Conservation (phyloP, 2,113 vertebrate species). For the Monarcha castaneiventris region DNA sequence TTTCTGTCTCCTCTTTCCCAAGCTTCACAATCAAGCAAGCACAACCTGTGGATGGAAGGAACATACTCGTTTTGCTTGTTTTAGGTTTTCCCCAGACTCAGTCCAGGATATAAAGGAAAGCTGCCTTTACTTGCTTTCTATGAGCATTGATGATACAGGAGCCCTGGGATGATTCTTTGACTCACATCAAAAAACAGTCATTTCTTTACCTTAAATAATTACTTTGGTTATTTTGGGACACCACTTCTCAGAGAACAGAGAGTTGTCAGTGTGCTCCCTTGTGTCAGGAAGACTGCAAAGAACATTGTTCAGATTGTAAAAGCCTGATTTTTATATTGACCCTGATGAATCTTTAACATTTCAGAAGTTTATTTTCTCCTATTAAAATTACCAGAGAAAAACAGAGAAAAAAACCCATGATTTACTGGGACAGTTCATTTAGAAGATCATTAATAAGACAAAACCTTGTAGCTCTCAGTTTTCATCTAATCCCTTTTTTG, state of each 20-base stretch:
- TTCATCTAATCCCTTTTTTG: not conserved
- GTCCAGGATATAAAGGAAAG: not conserved
- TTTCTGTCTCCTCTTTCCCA: not conserved
- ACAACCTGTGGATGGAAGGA: not conserved
- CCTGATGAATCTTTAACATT: not conserved
- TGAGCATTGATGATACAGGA: not conserved
- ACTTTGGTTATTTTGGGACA: not conserved
- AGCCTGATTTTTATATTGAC: not conserved
- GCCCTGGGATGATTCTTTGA: not conserved
- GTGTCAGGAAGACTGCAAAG: not conserved
- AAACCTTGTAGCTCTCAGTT: not conserved
- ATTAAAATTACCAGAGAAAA: not conserved
- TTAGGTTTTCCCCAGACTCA: not conserved
- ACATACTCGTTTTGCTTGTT: accelerated
- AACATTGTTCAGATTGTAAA: not conserved
- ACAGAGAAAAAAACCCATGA: not conserved
- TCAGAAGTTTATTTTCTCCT: not conserved
- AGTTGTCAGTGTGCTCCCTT: not conserved
- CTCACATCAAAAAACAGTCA: not conserved
- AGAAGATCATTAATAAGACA: not conserved
- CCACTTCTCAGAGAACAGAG: not conserved
- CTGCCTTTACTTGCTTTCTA: not conserved
- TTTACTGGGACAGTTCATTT: not conserved
- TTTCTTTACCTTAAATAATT: not conserved
- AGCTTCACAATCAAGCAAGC: not conserved